Conservation (phyloP, 2,888 invertebrate species). For the Cephus nigrinus region DNA sequence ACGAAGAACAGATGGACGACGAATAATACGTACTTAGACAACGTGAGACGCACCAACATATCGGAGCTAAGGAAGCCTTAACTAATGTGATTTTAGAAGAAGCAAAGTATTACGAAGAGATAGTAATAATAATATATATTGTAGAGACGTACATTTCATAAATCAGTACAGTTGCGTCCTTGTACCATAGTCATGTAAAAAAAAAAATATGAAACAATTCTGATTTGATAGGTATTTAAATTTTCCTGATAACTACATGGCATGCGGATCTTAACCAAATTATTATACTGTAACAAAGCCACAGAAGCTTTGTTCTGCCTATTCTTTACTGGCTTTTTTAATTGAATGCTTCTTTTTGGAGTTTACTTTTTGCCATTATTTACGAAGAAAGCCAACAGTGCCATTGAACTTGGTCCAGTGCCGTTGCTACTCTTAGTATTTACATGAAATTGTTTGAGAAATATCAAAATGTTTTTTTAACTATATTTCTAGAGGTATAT, state of each 20-base stretch:
- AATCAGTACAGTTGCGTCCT: neutral
- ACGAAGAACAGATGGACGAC: slow-evolving; percentile 11
- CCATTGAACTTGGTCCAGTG: slow-evolving; percentile 15
- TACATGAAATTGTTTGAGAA: slow-evolving; percentile 13
- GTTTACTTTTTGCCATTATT: neutral
- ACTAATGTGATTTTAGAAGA: slow-evolving; percentile 40
- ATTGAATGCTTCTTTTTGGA: neutral
- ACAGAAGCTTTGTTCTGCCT: neutral
- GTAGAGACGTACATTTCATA: neutral
- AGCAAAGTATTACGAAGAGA: slow-evolving; percentile 37
- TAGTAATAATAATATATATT: slow-evolving; percentile 39
- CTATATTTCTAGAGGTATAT: neutral
- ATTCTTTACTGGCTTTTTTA: neutral
- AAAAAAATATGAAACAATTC: slow-evolving; percentile 10
- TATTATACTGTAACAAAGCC: neutral
- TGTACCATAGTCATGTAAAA: slow-evolving; percentile 30
- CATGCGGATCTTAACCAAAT: neutral
- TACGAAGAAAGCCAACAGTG: neutral
- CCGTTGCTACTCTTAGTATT: slow-evolving; percentile 9
- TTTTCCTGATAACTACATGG: slow-evolving; percentile 5
- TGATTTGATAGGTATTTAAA: slow-evolving; percentile 8
- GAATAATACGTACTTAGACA: slow-evolving; percentile 34
- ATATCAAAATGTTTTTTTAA: slow-evolving; percentile 16
- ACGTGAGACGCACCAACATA: slow-evolving; percentile 8
- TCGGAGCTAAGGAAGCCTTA: slow-evolving; percentile 26